Evolutionary conservation across 1,140 invertebrate genomes (phyloP), one percentile per base, ranked within the genome.

Genomic region (Amphibalanus amphitrite): DNA sequence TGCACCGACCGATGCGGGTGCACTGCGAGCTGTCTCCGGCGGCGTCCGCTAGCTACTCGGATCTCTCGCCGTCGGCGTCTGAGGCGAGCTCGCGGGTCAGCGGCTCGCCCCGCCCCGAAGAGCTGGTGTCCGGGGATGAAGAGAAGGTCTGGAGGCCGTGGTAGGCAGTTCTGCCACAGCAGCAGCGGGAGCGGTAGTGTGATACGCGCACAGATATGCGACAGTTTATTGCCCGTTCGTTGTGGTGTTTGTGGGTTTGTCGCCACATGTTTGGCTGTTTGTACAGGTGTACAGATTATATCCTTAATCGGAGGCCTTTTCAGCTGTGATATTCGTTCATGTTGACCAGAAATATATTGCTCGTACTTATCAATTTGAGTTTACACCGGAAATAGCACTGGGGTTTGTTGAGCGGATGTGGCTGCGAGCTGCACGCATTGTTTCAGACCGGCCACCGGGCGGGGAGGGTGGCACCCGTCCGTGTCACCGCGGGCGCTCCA

Each of bases 81-180:
- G 47, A 59, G 47, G 47, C 23, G 10, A 59, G 47, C 47, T 59
- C 47, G 47, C 47, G 6, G 3, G 65, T 26, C 64, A 65, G 4
- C 64, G 26, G 4, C 64, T 65, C 65, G n/a, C 10, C 28, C n/a
- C 28, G 23, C 3, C 26, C 8, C 65, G 20, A 26, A 1, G 65
- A 67, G 65, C n/a, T 25, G 26, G 28, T 10, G n/a, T 67, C 26
- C n/a, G 28, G 23, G 3, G 65, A 67, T 8, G 65, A 67, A 0
- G 65, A 67, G 10, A 67, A 67, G 65, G 65, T 67, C n/a, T 67
- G 65, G 65, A 26, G 65, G 65, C 65, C 65, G 15, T 67, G 65
- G 65, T 67, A 28, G 6, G 23, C 26, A 23, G 20, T 65, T 10
- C n/a, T n/a, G n/a, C n/a, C n/a, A n/a, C n/a, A n/a, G n/a, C n/a